Evolutionary conservation across 2,888 invertebrate genomes (phyloP).

Genomic region (Beris chalybata): DNA sequence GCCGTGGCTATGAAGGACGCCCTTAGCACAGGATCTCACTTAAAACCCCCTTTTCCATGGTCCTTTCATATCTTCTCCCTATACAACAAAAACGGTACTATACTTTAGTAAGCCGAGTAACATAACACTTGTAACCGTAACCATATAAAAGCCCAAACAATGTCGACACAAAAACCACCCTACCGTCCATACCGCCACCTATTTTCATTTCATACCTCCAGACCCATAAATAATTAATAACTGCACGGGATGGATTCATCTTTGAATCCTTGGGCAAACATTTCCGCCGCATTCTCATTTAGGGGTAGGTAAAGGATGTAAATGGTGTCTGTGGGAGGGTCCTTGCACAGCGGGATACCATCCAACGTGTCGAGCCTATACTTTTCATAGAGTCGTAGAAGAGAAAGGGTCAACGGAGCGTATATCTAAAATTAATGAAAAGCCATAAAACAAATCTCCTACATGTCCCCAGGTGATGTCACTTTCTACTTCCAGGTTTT

Average conservation of each 20-base stretch:
- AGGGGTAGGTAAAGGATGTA: not conserved
- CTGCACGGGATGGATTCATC: constrained; percentile 2
- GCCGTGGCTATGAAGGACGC: too few species aligned
- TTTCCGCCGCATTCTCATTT: constrained; percentile 1
- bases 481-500: not conserved
- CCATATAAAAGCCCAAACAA: not conserved
- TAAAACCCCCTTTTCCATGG: too few species aligned
- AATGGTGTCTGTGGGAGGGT: not conserved
- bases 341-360: not conserved
- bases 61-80: too few species aligned
- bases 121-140: not conserved
- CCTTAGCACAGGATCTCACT: too few species aligned
- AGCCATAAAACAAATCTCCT: constrained; percentile 18
- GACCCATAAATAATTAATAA: constrained; percentile 12
- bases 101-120: too few species aligned
- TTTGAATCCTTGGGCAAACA: constrained; percentile 9
- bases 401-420: constrained; percentile 13
- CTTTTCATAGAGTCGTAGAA: too few species aligned
- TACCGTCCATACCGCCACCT: not conserved
- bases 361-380: not conserved
- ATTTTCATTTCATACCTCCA: not conserved
- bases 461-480: constrained; percentile 15
- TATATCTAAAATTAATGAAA: constrained; percentile 24
- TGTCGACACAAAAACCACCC: not conserved
- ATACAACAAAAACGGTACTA: too few species aligned